Base-by-base conservation (phyloP, 1,140 invertebrate genomes). In the Drosophila malerkotliana region DNA sequence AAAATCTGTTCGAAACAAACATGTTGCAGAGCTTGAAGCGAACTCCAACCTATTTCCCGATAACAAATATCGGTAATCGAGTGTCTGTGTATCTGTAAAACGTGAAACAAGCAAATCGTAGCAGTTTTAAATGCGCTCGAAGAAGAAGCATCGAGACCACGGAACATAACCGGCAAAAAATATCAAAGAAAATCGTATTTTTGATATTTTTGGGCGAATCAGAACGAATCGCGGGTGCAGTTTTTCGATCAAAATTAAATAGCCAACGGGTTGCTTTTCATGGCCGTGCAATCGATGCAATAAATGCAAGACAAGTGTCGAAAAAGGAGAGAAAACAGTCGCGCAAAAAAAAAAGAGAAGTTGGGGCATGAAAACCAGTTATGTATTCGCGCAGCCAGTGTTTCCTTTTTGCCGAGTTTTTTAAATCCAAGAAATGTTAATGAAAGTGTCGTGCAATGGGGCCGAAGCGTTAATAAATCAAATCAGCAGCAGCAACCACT, bases 361-460 rank as follows among this genome's bases (percentile, higher is more conserved):
- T 72, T 67, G 56, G 68, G 34, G 73, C 52, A 39, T 15, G 18
- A 59, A 66, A 63, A 63, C 49, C 63, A 45, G 49, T 47, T 61
- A 52, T 47, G 44, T 47, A 47, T 47, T 47, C 44, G 51, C 41
- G 52, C 34, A 62, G 34, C 49, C 37, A 53, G 21, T 67, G 63
- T 67, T 47, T 47, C 44, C 44, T 47, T 47, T 47, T 18, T 10
- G 44, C 15, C 34, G 32, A 60, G 34, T 44, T 37, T 28, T 28
- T 28, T 45, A 41, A 62, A 67, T 58, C 44, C 30, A 52, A 32
- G 60, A 79, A 47, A 64, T 80, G 66, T 73, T 49, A 81, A 81
- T 85, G 82, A 87, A 85, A 85, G 81, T 85, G 82, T 61, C 79
- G 64, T 77, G 77, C 48, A 64, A 67, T 81, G 52, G 44, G 54